Evolutionary conservation across 2,113 vertebrate species (phyloP).

Genomic region (Nyctereutes procyonoides): DNA sequence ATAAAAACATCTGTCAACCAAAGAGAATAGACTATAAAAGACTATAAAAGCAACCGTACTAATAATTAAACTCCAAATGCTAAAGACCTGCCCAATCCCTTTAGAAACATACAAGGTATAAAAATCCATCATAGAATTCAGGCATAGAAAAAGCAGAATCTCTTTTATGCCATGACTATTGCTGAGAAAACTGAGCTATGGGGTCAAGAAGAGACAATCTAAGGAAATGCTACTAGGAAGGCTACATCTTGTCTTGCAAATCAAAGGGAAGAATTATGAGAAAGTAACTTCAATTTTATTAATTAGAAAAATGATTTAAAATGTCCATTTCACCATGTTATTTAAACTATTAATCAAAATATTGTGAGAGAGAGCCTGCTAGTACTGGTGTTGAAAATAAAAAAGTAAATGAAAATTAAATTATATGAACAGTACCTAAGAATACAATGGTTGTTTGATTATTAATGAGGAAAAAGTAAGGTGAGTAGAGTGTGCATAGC

Average conservation of each 20-base stretch:
- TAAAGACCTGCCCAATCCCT: neutral
- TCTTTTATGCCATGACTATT: neutral
- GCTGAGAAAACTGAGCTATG: neutral
- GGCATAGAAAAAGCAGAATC: neutral
- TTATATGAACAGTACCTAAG: constrained; percentile 20
- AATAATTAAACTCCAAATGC: constrained; percentile 53
- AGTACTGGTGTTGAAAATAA: neutral
- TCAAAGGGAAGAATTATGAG: neutral
- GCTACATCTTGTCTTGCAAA: neutral
- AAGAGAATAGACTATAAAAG: neutral
- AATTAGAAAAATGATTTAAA: neutral
- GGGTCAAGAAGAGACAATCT: neutral
- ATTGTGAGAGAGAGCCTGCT: neutral
- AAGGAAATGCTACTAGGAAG: neutral
- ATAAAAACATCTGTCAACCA: constrained; percentile 34
- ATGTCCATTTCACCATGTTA: neutral
- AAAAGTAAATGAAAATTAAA: constrained; percentile 39
- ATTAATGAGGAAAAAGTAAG: neutral
- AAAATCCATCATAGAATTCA: neutral
- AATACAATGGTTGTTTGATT: constrained; percentile 15
- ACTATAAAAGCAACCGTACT: neutral
- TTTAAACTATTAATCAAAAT: constrained; percentile 56
- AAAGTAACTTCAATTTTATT: constrained; percentile 1
- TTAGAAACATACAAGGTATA: neutral
- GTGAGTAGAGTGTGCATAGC: neutral